Evolutionary conservation across 1,140 invertebrate genomes (phyloP), one percentile per base, ranked within the genome.

Genomic region (Eciton burchellii): DNA sequence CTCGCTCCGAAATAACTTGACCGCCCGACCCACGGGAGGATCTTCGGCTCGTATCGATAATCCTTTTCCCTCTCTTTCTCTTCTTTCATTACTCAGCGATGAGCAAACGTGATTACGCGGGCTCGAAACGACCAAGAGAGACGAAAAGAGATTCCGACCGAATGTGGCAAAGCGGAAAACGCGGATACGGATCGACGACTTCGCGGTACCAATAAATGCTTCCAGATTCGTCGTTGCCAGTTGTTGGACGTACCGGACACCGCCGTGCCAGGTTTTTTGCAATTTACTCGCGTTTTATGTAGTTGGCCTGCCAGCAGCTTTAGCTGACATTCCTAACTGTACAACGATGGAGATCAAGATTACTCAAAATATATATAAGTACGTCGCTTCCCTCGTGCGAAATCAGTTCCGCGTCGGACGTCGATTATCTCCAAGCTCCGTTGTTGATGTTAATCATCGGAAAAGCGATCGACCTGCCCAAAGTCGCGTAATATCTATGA

Each of bases 301-400:
- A 68, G 47, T 11, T 81, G 21, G 49, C n/a, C n/a, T n/a, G n/a
- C 62, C 82, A 85, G 54, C 84, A 77, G 49, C 70, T 73, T 56
- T 71, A 74, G 82, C 45, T 62, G 63, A 41, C 43, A 90, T 88
- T 90, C 88, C 89, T 91, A 91, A 91, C 90, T 90, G 90, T 91
- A 90, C 77, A 66, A 26, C 57, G 83, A 91, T 86, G 62, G 73
- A 41, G 60, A 71, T 29, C 24, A 56, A 81, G 87, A 85, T 87
- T 74, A 45, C 81, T 63, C 65, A 35, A 88, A 91, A 91, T 88
- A 88, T 88, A 88, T 90, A 91, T 88, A 82, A 87, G 82, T 84
- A 81, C 66, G 82, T 6, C 21, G 62, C 49, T 73, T 65, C 43
- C 12, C 43, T 9, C 6, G n/a, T 21, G 26, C 73, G 0, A 83